Conservation (phyloP, 2,888 invertebrate genomes). For the Zaprionus lineosus region DNA sequence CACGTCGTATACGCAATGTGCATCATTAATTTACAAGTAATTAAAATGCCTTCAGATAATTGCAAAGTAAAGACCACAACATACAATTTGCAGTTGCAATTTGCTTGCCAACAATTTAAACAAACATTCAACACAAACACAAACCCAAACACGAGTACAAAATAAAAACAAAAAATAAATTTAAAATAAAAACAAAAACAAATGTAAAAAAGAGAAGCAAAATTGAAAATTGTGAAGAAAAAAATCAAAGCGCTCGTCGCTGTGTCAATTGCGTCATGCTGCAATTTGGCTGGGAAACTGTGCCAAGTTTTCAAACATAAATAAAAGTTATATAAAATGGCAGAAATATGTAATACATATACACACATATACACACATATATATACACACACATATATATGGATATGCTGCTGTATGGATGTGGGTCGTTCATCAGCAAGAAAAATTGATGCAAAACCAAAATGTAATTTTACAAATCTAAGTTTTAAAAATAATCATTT, state of each 20-base stretch:
- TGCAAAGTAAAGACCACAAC: conserved; percentile 48
- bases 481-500: conserved; percentile 66
- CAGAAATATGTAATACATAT: conserved; percentile 13
- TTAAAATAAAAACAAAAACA: conserved; percentile 2
- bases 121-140: conserved; percentile 12
- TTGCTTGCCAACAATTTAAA: conserved; percentile 58
- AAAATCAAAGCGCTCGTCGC: conserved; percentile 45
- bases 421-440: conserved; percentile 34
- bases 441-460: conserved; percentile 57
- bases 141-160: background rate
- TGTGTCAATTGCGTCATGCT: conserved; percentile 74
- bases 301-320: conserved; percentile 79
- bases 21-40: conserved; percentile 69
- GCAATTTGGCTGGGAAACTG: conserved; percentile 69
- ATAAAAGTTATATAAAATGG: conserved; percentile 73
- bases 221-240: conserved; percentile 14
- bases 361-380: conserved; percentile 3
- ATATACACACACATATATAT: background rate
- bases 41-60: conserved; percentile 65
- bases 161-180: background rate
- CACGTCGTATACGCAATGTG: conserved; percentile 66
- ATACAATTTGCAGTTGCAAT: conserved; percentile 46
- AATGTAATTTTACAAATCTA: conserved; percentile 62
- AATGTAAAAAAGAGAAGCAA: background rate
- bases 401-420: background rate